These are phyloP conservation scores for Rhineura floridana DNA, from an alignment of 2,113 vertebrate species.

Conservation along the genomic window DNA sequence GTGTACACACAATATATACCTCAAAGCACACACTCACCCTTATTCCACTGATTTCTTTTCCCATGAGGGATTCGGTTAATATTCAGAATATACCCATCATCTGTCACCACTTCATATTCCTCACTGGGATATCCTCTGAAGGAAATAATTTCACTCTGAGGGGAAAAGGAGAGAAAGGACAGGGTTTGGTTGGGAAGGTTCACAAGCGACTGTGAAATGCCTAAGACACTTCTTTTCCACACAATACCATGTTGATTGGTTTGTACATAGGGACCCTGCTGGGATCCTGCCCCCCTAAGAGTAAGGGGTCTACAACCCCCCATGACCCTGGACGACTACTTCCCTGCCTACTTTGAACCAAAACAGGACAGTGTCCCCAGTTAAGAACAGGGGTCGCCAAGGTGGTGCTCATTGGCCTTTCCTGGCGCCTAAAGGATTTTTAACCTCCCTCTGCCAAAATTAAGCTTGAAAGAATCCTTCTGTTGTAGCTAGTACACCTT, in stretches of 20 bases:
- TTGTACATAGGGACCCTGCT: no score
- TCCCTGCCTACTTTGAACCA: no score
- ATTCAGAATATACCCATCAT: slow-evolving; percentile 79
- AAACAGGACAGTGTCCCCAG: no score
- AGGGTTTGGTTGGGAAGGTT: background rate
- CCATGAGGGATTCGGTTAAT: slow-evolving; percentile 82
- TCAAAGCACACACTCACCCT: slow-evolving; percentile 60
- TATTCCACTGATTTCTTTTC: slow-evolving; percentile 16
- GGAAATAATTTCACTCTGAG: slow-evolving; percentile 80
- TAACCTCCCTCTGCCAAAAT: no score
- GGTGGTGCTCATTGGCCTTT: no score
- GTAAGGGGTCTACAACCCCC: no score
- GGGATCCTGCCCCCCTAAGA: no score
- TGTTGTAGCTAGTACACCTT: no score
- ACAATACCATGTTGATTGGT: fast-evolving
- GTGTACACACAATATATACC: background rate
- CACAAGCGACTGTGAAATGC: background rate
- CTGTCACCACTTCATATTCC: slow-evolving; percentile 78
- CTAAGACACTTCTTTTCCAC: background rate
- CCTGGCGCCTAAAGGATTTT: no score
- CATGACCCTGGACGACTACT: no score
- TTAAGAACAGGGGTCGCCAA: no score
- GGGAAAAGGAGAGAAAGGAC: slow-evolving; percentile 19
- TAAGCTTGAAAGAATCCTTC: no score
- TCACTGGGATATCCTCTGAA: slow-evolving; percentile 83